phyloP scores from a whole-genome alignment of 2,888 invertebrate genomes.

The Bruchidius siliquastri region DNA sequence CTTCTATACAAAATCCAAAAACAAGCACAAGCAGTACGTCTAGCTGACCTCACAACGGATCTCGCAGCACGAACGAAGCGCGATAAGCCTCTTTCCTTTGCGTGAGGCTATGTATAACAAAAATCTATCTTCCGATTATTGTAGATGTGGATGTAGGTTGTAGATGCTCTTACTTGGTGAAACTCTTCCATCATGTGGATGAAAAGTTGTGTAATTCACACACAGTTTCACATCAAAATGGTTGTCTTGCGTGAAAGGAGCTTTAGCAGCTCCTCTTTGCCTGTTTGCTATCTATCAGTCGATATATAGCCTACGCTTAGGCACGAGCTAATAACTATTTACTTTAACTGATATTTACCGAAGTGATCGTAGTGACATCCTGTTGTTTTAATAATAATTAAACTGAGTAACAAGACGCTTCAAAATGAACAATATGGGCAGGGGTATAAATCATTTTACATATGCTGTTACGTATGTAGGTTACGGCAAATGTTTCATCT shows the following conservation, averaged over 20 bases:
- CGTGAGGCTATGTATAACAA: too few species aligned
- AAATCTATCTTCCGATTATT: too few species aligned
- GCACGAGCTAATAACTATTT: constrained; percentile 27
- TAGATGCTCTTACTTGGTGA: too few species aligned
- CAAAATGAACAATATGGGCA: neutral
- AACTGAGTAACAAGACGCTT: constrained; percentile 4
- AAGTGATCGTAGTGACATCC: constrained; percentile 25
- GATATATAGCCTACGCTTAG: constrained; percentile 20
- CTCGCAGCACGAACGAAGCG: too few species aligned
- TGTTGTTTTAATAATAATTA: constrained; percentile 28
- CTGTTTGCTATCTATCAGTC: constrained; percentile 27
- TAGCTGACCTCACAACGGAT: too few species aligned
- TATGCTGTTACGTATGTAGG: neutral
- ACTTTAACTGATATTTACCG: constrained; percentile 25
- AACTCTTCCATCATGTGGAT: too few species aligned
- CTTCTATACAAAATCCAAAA: too few species aligned
- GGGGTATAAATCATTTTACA: neutral
- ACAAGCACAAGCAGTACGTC: too few species aligned
- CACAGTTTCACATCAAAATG: neutral
- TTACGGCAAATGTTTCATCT: neutral
- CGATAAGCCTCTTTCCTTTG: too few species aligned
- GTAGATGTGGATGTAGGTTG: too few species aligned
- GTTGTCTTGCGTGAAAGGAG: neutral
- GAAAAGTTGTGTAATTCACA: too few species aligned
- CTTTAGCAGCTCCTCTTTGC: constrained; percentile 6